These are phyloP conservation scores for Eristalis arbustorum DNA, from an alignment of 2,888 invertebrate genomes.

Conservation along the genomic window DNA sequence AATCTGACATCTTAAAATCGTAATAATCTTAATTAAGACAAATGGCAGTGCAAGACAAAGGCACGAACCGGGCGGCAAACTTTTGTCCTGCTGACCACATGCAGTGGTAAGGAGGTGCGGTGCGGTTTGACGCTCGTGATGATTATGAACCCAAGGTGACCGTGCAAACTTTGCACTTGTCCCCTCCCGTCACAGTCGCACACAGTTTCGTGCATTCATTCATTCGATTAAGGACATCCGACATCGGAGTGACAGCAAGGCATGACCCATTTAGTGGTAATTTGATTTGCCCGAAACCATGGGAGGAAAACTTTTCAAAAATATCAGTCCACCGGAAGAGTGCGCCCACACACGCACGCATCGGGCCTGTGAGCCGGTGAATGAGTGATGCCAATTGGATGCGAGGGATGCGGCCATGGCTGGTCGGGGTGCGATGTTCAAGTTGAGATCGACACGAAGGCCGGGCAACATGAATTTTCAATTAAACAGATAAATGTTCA, in stretches of 20 bases:
- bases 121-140: not conserved
- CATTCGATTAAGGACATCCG: conserved; percentile 16
- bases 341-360: not conserved
- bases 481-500: conserved; percentile 59
- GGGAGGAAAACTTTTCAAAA: not conserved
- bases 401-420: not conserved
- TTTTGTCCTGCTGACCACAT: conserved; percentile 29
- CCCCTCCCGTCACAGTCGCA: not conserved
- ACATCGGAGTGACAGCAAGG: not conserved
- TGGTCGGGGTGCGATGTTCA: not conserved
- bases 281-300: not conserved
- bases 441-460: not conserved
- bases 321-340: not conserved
- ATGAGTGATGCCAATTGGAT: conserved; percentile 22
- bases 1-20: conserved; percentile 54
- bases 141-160: not conserved
- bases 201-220: conserved; percentile 1
- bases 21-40: conserved; percentile 56
- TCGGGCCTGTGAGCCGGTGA: not conserved
- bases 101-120: not conserved
- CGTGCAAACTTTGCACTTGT: conserved; percentile 33
- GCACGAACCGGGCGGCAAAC: not conserved
- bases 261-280: conserved; percentile 6
- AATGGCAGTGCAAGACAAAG: conserved; percentile 15
- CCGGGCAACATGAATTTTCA: conserved; percentile 58